Conservation (phyloP, 2,113 vertebrate species). For the Cheilinus undulatus region DNA sequence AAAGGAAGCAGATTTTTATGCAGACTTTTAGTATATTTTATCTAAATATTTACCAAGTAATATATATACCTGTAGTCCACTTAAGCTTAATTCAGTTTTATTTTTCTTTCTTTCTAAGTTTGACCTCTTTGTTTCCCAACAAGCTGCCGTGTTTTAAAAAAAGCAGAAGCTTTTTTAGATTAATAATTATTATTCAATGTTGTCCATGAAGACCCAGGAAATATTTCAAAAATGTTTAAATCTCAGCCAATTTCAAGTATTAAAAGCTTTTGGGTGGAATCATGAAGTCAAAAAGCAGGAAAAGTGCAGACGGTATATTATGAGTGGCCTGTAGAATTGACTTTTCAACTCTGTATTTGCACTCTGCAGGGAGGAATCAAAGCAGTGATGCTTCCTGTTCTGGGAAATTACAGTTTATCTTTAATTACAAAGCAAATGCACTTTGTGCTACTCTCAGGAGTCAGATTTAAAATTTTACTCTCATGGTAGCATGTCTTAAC, state of each 20-base stretch:
- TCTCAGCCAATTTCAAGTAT: conserved; percentile 16
- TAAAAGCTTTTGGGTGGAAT: conserved; percentile 9
- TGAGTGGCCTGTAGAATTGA: not conserved
- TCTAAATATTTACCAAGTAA: conserved; percentile 32
- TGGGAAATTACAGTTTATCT: not conserved
- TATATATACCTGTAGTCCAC: not conserved
- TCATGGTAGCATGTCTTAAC: not conserved
- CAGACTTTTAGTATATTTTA: conserved; percentile 27
- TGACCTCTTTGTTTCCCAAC: not conserved
- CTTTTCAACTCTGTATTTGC: conserved; percentile 28
- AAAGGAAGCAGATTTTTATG: conserved; percentile 4
- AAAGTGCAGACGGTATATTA: not conserved
- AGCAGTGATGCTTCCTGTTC: not conserved
- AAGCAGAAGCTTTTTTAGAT: not conserved
- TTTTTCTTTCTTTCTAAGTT: conserved; percentile 1
- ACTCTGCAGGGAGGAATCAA: conserved; percentile 15
- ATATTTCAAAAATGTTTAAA: not conserved
- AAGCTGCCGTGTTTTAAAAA: not conserved
- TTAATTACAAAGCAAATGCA: conserved; percentile 22
- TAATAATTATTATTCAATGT: conserved; percentile 3
- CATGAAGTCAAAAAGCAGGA: not conserved
- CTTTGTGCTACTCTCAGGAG: conserved; percentile 57
- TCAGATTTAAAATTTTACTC: conserved; percentile 11
- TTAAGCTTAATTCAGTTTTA: conserved; percentile 5
- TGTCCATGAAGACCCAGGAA: conserved; percentile 7